Evolutionary conservation across 2,797 vertebrate genomes (phyloP).

Genomic region (Pipistrellus nathusii): DNA sequence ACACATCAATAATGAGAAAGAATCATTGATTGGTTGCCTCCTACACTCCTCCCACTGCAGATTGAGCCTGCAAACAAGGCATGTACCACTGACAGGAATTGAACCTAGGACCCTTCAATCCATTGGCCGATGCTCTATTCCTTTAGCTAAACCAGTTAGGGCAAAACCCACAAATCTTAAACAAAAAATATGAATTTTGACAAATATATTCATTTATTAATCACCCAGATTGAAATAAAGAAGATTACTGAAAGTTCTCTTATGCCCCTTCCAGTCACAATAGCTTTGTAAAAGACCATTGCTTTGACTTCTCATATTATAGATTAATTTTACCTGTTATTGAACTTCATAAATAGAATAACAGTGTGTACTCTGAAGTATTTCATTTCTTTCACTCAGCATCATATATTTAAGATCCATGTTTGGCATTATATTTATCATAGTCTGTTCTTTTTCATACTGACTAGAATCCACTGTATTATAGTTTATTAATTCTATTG

Average conservation of each 20-base stretch:
- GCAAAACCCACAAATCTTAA: not conserved
- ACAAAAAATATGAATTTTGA: not conserved
- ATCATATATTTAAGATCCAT: constrained; percentile 21
- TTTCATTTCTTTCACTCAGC: not conserved
- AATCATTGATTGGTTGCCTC: no score
- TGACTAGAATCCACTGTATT: not conserved
- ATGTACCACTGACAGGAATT: no score
- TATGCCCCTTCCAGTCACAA: not conserved
- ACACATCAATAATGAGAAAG: no score
- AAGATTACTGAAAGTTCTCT: not conserved
- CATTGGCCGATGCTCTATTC: no score
- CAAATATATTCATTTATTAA: constrained; percentile 19
- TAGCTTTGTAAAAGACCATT: not conserved
- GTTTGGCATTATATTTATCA: not conserved
- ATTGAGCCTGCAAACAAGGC: no score
- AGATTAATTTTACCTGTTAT: not conserved
- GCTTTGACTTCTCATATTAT: not conserved
- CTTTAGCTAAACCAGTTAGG: not conserved
- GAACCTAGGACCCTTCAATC: no score
- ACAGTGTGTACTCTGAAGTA: not conserved
- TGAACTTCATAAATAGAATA: not conserved
- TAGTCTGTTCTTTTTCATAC: not conserved
- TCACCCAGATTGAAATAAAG: not conserved
- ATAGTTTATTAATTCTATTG: not conserved
- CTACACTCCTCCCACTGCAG: no score